Evolutionary conservation across 2,113 vertebrate species (phyloP).

Genomic region (Hyperopisus bebe): DNA sequence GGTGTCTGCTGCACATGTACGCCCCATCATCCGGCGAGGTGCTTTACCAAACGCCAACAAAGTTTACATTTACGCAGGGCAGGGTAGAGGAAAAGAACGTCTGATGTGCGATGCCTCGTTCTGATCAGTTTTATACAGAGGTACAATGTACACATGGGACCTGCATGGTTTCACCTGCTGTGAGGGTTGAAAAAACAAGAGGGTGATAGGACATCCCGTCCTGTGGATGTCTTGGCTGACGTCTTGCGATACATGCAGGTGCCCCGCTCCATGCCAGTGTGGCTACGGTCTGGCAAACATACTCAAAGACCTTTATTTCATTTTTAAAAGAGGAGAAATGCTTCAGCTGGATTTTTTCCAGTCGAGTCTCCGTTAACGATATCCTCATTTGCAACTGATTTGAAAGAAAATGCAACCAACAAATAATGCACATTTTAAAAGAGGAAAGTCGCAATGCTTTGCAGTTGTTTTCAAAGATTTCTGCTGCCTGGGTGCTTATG

Average conservation of each 20-base stretch:
- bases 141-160: not conserved
- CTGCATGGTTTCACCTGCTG: not conserved
- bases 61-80: not conserved
- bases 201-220: not conserved
- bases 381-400: not conserved
- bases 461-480: not conserved
- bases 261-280: not conserved
- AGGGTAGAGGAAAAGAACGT: not conserved
- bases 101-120: not conserved
- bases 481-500: slow-evolving; percentile 9
- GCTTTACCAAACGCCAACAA: not conserved
- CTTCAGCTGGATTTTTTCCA: not conserved
- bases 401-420: not conserved
- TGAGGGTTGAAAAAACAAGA: not conserved
- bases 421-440: not conserved
- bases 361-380: not conserved
- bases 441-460: not conserved
- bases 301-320: not conserved
- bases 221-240: not conserved
- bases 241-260: not conserved
- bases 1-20: not conserved
- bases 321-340: not conserved
- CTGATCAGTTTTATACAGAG: not conserved
- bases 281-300: not conserved
- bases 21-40: not conserved